Base-by-base conservation (phyloP, 2,797 vertebrate genomes). In the Cirrhinus mrigala region DNA sequence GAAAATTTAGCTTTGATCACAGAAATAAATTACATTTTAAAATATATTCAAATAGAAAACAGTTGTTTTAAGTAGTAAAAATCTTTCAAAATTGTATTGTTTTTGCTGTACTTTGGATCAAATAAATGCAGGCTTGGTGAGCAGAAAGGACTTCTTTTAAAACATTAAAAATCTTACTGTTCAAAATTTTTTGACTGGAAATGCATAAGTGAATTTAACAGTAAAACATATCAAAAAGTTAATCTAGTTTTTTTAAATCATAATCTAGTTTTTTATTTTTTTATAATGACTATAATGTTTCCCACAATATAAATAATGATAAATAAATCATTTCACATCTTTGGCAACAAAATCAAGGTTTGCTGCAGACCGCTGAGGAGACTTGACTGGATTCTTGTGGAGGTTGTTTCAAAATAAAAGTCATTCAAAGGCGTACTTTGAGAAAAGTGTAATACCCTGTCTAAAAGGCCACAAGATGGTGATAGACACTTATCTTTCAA, bases 381-480 rank as follows among this genome's bases (percentile, higher is more conserved):
- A 76, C 3, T 44, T 16, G 22, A 24, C 20, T 1, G 75, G 16
- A 56, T 27, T n/a, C 1, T 16, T 68, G 16, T 27, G 66, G 9
- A 24, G 3, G 3, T 20, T 37, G 12, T 52, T 83, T 75, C 27
- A 83, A 64, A 75, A 66, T 75, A 75, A 83, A 75, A 83, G 70
- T 64, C 29, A 14, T 16, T 33, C 0, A 33, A 73, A n/a, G 6
- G 14, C 15, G 44, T 29, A 27, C 46, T n/a, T 37, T 58, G 37
- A 54, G 15, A 16, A 74, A 52, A n/a, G 3, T 22, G 12, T 7
- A 77, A 77, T 37, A 77, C 37, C 18, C 6, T n/a, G 15, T 15
- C 15, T 20, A 8, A 56, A n/a, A n/a, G 12, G 11, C 68, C 68
- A 58, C 74, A 77, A 77, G 52, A 58, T 77, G 52, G 52, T 2